Percentiles rank a stretch among this genome's conserved stretches.
phyloP scores from a whole-genome alignment of 1,140 invertebrate species.

The Rhopalosiphum maidis region DNA sequence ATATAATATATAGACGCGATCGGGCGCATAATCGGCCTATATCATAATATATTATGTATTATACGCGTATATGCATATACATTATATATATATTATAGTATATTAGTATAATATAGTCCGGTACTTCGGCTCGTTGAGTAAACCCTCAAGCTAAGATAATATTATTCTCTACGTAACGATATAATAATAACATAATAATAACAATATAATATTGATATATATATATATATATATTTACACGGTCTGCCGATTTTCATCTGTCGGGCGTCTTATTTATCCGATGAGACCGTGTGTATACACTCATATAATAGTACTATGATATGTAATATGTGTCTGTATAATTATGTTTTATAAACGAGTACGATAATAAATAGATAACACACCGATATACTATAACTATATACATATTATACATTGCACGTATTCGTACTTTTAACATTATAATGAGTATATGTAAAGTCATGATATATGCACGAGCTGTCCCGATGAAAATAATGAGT shows the following conservation, averaged over 20 bases:
- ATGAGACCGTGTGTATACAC: neutral
- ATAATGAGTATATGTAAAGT: neutral
- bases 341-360: neutral
- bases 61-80: neutral
- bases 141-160: neutral
- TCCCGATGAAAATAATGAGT: neutral
- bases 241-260: neutral
- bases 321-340: neutral
- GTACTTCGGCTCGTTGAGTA: neutral
- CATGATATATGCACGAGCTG: neutral
- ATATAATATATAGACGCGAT: neutral
- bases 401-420: neutral
- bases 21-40: neutral
- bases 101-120: neutral
- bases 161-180: neutral
- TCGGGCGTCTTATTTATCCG: neutral
- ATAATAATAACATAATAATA: constrained; percentile 16
- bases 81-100: neutral
- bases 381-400: neutral
- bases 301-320: neutral
- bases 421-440: neutral
- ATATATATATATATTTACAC: neutral
- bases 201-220: neutral
- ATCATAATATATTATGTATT: neutral
- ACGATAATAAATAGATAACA: constrained; percentile 10